These are phyloP conservation scores for Platypus cylindrus DNA, from an alignment of 2,888 invertebrate genomes.

Conservation along the genomic window DNA sequence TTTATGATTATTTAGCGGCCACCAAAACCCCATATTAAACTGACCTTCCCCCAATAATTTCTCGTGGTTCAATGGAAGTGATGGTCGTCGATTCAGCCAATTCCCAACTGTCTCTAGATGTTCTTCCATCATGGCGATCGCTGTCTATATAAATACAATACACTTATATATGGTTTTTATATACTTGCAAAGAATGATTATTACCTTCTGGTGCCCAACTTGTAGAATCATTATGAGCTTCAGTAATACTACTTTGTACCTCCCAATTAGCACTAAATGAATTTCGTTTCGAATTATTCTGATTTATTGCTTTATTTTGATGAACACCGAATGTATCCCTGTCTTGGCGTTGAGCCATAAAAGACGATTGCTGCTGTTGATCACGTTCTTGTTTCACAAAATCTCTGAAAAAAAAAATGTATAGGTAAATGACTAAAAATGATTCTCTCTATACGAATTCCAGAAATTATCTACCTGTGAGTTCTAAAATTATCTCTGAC, in stretches of 20 bases:
- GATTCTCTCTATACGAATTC: no score
- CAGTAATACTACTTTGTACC: slow-evolving; percentile 30
- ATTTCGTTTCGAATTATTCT: slow-evolving; percentile 32
- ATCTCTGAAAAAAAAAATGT: slow-evolving; percentile 8
- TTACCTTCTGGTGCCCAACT: slow-evolving; percentile 36
- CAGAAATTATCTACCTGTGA: slow-evolving; percentile 8
- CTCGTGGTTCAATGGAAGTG: slow-evolving; percentile 31
- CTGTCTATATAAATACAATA: slow-evolving; percentile 18
- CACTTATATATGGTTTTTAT: neutral
- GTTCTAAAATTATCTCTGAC: slow-evolving; percentile 27
- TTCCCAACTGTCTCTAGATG: slow-evolving; percentile 34
- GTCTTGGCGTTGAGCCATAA: slow-evolving; percentile 56
- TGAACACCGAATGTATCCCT: slow-evolving; percentile 62
- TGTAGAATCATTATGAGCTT: slow-evolving; percentile 35
- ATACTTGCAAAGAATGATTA: neutral
- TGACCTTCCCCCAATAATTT: slow-evolving; percentile 30
- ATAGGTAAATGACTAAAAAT: neutral
- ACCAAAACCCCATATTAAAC: no score
- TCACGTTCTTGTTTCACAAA: slow-evolving; percentile 12
- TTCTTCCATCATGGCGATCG: slow-evolving; percentile 25
- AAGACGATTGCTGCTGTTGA: slow-evolving; percentile 30
- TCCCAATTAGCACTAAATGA: slow-evolving; percentile 38
- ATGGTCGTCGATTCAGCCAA: slow-evolving; percentile 35
- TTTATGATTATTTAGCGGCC: no score
- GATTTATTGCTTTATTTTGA: slow-evolving; percentile 39